A percentile compares a stretch with the other conserved stretches of the same genome.
Conservation (phyloP, 2,113 vertebrate genomes). For the Shinisaurus crocodilurus region DNA sequence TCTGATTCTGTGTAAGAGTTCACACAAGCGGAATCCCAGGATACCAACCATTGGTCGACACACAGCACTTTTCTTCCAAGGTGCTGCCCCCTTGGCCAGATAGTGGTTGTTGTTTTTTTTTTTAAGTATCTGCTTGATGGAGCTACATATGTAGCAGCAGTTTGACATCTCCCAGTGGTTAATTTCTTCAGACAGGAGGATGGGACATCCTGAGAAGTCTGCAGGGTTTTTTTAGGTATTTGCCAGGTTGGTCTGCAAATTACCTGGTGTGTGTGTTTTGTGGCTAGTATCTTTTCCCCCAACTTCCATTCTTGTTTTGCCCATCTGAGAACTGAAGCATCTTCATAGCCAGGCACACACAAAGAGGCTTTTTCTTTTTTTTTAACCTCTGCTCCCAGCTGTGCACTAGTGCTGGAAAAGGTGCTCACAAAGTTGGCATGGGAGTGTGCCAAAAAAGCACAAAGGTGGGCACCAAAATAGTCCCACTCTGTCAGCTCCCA, state of each 20-base stretch:
- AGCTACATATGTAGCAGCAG: not conserved
- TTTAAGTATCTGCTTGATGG: not conserved
- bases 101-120: not conserved
- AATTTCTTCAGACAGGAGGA: not conserved
- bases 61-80: not conserved
- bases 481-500: not conserved
- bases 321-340: conserved; percentile 6
- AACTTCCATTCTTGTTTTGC: not conserved
- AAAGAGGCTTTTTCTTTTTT: no score
- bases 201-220: not conserved
- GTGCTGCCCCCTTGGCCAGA: not conserved
- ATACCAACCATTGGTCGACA: not conserved
- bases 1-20: not conserved
- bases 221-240: not conserved
- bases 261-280: not conserved
- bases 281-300: not conserved
- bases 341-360: not conserved
- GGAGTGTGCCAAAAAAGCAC: not conserved
- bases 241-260: not conserved
- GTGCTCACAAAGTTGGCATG: not conserved
- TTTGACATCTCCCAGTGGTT: not conserved
- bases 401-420: not conserved
- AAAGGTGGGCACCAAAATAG: not conserved
- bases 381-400: fast-evolving
- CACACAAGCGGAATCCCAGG: not conserved